Conservation (phyloP, 2,113 vertebrate genomes). For the Hylia prasina region DNA sequence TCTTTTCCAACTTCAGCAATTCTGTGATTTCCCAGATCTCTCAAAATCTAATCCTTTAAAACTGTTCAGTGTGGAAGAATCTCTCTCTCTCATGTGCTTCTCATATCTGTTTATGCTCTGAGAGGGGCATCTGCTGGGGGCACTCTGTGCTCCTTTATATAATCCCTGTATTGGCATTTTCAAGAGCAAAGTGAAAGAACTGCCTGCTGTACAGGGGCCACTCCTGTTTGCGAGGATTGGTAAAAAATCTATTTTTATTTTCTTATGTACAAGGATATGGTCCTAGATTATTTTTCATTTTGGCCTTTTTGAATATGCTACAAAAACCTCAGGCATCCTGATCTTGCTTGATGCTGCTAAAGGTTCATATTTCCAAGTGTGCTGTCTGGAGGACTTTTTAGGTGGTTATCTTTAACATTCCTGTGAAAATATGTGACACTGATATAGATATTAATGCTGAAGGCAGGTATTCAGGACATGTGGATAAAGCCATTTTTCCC, state of each 20-base stretch:
- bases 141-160: background rate
- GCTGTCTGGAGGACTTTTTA: background rate
- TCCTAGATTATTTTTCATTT: background rate
- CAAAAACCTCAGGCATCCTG: background rate
- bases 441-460: background rate
- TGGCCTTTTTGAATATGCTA: background rate
- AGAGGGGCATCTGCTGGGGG: rapidly evolving
- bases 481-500: background rate
- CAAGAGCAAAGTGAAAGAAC: background rate
- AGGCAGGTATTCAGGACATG: background rate
- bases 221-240: background rate
- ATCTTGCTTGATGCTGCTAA: background rate
- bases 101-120: background rate
- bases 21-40: background rate
- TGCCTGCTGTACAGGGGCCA: background rate
- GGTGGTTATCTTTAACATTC: background rate
- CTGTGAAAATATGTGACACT: background rate
- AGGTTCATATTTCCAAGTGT: background rate
- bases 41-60: background rate
- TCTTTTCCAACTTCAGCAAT: background rate
- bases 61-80: background rate
- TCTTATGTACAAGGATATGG: background rate
- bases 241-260: background rate
- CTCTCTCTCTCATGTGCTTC: background rate
- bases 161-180: background rate